A percentile compares a stretch with the other conserved stretches of the same genome.
These are phyloP conservation scores for Tadarida brasiliensis DNA, from an alignment of 2,797 vertebrate genomes.

Conservation along the genomic window DNA sequence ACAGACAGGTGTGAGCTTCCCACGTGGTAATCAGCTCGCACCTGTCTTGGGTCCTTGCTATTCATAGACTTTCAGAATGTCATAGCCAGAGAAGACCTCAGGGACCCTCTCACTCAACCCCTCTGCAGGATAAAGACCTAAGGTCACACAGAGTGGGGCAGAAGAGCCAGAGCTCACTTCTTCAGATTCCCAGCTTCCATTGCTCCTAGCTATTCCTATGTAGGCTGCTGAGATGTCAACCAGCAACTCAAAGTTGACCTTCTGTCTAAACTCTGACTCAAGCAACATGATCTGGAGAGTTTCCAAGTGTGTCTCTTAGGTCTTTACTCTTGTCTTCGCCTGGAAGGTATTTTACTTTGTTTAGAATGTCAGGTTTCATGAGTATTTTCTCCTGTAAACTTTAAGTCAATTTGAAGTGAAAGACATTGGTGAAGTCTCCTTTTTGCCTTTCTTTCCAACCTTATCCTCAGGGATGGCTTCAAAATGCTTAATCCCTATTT, in stretches of 20 bases:
- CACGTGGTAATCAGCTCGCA: constrained; percentile 69
- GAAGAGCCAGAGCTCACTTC: not conserved
- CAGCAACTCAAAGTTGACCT: constrained; percentile 16
- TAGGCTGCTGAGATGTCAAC: not conserved
- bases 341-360: not conserved
- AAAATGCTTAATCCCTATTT: constrained; percentile 28
- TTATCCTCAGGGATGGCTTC: not conserved
- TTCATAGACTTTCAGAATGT: constrained; percentile 81
- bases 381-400: constrained; percentile 44
- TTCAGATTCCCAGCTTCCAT: not conserved
- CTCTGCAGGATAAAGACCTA: constrained; percentile 5
- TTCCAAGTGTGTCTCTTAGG: not conserved
- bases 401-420: constrained; percentile 37
- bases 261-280: not conserved
- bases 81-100: constrained; percentile 65
- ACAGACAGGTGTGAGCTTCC: constrained; percentile 81
- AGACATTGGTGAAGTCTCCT: constrained; percentile 2
- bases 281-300: not conserved
- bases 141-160: not conserved
- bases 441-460: not conserved
- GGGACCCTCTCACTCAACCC: constrained; percentile 45
- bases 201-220: not conserved
- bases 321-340: constrained; percentile 41
- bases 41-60: constrained; percentile 79
- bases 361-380: not conserved